Conservation (phyloP, 2,113 vertebrate species). For the Nymphicus hollandicus region DNA sequence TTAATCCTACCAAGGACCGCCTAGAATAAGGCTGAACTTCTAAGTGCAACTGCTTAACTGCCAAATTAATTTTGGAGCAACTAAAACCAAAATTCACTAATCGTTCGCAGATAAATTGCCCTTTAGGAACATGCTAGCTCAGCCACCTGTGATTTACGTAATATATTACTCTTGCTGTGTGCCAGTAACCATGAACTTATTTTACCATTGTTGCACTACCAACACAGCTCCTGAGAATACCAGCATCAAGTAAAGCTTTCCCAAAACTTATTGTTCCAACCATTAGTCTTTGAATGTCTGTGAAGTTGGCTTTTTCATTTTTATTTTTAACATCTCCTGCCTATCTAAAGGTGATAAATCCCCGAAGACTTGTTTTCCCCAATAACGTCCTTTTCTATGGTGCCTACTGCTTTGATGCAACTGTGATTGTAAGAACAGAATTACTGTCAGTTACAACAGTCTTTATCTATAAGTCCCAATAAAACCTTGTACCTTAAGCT, state of each 20-base stretch:
- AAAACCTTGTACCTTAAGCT: conserved; percentile 30
- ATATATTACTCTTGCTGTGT: neutral
- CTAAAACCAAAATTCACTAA: conserved; percentile 31
- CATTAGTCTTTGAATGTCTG: neutral
- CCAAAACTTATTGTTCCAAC: neutral
- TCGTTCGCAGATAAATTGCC: neutral
- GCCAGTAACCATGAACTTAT: conserved; percentile 31
- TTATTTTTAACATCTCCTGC: neutral
- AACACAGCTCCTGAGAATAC: neutral
- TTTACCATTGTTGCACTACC: neutral
- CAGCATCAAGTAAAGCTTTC: neutral
- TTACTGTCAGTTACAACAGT: neutral
- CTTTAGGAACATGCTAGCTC: conserved; percentile 26
- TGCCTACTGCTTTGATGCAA: neutral
- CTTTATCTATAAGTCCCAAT: neutral
- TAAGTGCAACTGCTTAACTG: neutral
- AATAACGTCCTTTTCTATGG: neutral
- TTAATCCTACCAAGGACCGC: neutral
- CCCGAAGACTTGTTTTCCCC: neutral
- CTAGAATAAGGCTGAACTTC: neutral
- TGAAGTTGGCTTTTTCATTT: neutral
- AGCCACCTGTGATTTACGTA: conserved; percentile 45
- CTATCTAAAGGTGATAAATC: neutral
- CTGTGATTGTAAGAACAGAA: neutral
- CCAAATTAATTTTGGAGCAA: conserved; percentile 32